These are phyloP conservation scores for Capitulum mitella DNA, from an alignment of 2,888 invertebrate species.

Conservation along the genomic window DNA sequence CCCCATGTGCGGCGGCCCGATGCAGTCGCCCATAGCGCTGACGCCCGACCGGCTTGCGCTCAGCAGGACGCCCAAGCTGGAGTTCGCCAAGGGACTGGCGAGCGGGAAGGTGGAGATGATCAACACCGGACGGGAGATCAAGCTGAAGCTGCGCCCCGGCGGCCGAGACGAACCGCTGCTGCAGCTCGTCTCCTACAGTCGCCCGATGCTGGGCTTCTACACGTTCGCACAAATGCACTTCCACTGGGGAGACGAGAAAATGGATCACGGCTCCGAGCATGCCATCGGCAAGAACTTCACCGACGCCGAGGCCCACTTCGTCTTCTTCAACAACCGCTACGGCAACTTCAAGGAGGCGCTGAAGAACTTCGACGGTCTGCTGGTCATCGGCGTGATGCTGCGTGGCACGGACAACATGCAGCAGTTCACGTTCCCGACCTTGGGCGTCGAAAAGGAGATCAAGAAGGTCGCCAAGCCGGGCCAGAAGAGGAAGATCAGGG, in stretches of 20 bases:
- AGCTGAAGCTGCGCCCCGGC: not conserved
- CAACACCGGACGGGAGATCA: not conserved
- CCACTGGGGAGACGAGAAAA: not conserved
- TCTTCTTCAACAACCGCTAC: conserved; percentile 16
- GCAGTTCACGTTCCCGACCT: not conserved
- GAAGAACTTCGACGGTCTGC: not conserved
- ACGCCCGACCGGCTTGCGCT: not conserved
- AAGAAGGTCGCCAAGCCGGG: not conserved
- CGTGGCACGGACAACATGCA: not conserved
- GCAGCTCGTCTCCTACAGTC: not conserved
- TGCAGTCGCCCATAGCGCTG: conserved; percentile 8
- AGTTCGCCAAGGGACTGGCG: not conserved
- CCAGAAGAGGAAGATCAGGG: not conserved
- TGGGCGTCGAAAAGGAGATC: not conserved
- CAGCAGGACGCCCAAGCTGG: not conserved
- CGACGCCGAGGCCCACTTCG: conserved; percentile 15
- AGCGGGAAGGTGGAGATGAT: not conserved
- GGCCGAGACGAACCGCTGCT: not conserved
- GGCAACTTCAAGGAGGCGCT: not conserved
- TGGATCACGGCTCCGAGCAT: not conserved
- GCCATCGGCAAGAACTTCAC: conserved; percentile 4
- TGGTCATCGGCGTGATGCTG: not conserved
- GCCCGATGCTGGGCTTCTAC: not conserved
- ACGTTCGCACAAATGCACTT: conserved; percentile 11
- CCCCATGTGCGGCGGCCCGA: conserved; percentile 7